phyloP scores from a whole-genome alignment of 2,888 invertebrate genomes.

The Morpho helenor region DNA sequence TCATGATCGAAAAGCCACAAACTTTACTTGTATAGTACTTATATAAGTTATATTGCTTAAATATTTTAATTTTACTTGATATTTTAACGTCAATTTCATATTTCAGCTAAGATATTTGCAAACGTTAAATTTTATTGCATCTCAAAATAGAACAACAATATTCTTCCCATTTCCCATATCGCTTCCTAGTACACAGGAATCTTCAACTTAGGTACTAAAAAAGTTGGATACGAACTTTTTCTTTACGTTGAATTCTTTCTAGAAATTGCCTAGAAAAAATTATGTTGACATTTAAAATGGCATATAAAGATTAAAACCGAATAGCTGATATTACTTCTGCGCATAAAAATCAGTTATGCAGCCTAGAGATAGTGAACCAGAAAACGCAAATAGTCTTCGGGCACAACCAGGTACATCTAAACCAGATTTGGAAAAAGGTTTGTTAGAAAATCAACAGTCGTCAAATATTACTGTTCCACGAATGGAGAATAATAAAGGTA shows the following conservation, averaged over 20 bases:
- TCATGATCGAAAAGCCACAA: conserved; percentile 47
- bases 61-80: neutral
- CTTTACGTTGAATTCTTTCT: too few relatives aligned
- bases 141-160: conserved; percentile 42
- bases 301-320: too few relatives aligned
- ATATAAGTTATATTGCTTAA: neutral
- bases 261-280: too few relatives aligned
- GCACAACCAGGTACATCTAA: neutral
- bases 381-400: neutral
- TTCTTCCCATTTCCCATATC: conserved; percentile 54
- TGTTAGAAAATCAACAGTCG: neutral
- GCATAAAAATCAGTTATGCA: neutral
- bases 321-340: too few relatives aligned
- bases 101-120: conserved; percentile 57
- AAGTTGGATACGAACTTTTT: too few relatives aligned
- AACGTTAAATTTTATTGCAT: conserved; percentile 46
- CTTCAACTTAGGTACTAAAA: neutral
- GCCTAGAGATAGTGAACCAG: neutral
- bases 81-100: neutral
- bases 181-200: conserved; percentile 29
- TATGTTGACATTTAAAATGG: too few relatives aligned
- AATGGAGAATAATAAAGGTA: conserved; percentile 15
- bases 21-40: conserved; percentile 50
- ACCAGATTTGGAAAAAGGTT: conserved; percentile 2
- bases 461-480: conserved; percentile 9